phyloP scores from a whole-genome alignment of 2,888 invertebrate species.

The Coenonympha glycerion region DNA sequence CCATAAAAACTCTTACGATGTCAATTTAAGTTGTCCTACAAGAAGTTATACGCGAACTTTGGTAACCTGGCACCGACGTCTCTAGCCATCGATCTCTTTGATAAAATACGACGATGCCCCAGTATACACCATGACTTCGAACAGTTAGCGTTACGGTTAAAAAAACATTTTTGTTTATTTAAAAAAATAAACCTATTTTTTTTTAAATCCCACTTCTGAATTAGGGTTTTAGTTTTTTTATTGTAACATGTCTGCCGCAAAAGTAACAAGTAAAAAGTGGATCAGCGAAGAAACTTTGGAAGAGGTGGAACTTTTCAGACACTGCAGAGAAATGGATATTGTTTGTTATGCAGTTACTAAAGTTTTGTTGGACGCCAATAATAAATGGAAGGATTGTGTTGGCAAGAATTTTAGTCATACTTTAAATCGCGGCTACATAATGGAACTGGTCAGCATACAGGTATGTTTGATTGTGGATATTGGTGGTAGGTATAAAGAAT shows the following conservation, averaged over 20 bases:
- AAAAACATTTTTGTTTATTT: conserved; percentile 10
- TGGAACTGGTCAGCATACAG: conserved; percentile 72
- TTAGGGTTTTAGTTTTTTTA: not conserved
- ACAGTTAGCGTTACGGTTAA: conserved; percentile 42
- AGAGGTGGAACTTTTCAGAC: conserved; percentile 64
- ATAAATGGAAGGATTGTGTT: conserved; percentile 62
- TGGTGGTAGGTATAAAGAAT: not conserved
- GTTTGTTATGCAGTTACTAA: conserved; percentile 66
- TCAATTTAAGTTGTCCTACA: conserved; percentile 60
- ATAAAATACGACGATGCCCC: conserved; percentile 44
- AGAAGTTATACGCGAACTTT: conserved; percentile 42
- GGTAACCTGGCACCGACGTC: conserved; percentile 56
- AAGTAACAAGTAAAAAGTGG: conserved; percentile 66
- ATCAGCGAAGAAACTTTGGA: conserved; percentile 72
- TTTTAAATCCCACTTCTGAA: not conserved
- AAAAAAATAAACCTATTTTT: conserved; percentile 6
- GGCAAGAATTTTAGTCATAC: conserved; percentile 46
- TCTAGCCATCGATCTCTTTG: conserved; percentile 61
- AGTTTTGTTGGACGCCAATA: conserved; percentile 64
- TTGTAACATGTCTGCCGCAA: conserved; percentile 45
- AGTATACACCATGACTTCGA: conserved; percentile 52
- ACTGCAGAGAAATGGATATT: conserved; percentile 69
- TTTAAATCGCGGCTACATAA: conserved; percentile 63
- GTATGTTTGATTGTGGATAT: conserved; percentile 34
- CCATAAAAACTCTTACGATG: conserved; percentile 56